Evolutionary conservation across 1,140 invertebrate genomes (phyloP), one percentile per base, ranked within the genome.

Genomic region (Parapsyche elsis): DNA sequence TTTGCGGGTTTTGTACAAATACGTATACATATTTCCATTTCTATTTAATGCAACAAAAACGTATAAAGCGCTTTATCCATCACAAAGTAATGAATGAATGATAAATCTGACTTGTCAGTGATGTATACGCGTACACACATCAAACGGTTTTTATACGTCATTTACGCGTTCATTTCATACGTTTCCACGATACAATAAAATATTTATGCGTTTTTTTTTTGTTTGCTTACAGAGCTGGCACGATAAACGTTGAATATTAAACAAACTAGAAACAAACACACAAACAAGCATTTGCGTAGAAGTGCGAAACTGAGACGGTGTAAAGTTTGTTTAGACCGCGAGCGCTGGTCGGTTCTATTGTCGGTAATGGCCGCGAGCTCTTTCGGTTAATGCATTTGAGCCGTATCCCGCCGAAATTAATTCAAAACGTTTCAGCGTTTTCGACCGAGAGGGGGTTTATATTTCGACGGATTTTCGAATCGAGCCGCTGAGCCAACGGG

Each of bases 371-470:
- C 24, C 38, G 71, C 24, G 38, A 75, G 46, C 23, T 46, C 46
- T 75, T 21, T 73, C 71, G 19, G 38, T 38, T 75, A 75, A 75
- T 75, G 38, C 49, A 75, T 75, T 38, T 44, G 71, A 44, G 71
- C 38, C 38, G 24, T 46, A 49, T 75, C 45, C 71, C 19, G 71
- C 70, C 70, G 70, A 30, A 16, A 71, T 26, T 71, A 23, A 26
- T 71, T 14, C 70, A 30, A 26, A 30, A 75, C 49, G 49, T 12
- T 38, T 38, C 30, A n/a, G n/a, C n/a, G n/a, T n/a, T n/a, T n/a
- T n/a, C n/a, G n/a, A 7, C 49, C 49, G 16, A 12, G 49, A 4
- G 49, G 12, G 16, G 49, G 12, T 16, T 53, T 16, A 53, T 53
- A 14, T 53, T 53, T 14, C 49, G 49, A 14, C 49, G 49, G 49